Percentiles rank a stretch among this genome's conserved stretches.
phyloP scores from a whole-genome alignment of 1,140 invertebrate genomes.

The Cepaea nemoralis region DNA sequence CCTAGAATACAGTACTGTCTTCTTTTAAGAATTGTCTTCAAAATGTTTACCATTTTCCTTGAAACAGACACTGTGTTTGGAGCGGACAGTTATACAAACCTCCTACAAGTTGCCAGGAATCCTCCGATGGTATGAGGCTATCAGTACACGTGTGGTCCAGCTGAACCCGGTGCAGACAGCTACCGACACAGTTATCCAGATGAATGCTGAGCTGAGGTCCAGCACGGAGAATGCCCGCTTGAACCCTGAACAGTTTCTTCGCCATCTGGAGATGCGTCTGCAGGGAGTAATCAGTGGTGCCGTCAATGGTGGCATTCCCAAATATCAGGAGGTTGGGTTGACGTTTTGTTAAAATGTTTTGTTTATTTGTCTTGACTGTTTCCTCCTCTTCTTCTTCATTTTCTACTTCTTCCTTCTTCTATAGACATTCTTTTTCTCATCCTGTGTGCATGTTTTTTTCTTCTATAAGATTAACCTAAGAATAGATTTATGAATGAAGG shows the following conservation, averaged over 20 bases:
- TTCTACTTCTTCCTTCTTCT: too few species aligned
- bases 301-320: conserved; percentile 66
- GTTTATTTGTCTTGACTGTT: too few species aligned
- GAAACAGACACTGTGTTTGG: conserved; percentile 65
- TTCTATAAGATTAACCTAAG: too few species aligned
- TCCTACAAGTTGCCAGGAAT: conserved; percentile 66
- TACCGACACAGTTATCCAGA: conserved; percentile 58
- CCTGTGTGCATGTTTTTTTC: too few species aligned
- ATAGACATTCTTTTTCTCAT: too few species aligned
- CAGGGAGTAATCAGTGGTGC: conserved; percentile 66
- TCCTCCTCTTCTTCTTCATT: too few species aligned
- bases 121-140: conserved; percentile 67
- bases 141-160: conserved; percentile 43
- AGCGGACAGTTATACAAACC: conserved; percentile 60
- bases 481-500: too few species aligned
- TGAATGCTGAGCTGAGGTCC: conserved; percentile 56
- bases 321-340: conserved; percentile 69
- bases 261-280: conserved; percentile 91
- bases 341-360: too few species aligned
- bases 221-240: conserved; percentile 44
- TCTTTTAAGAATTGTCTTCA: neutral
- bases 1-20: too few species aligned
- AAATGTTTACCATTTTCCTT: neutral
- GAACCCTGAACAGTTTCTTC: conserved; percentile 74
- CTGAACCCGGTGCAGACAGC: conserved; percentile 63